Evolutionary conservation across 2,797 vertebrate species (phyloP).

Genomic region (Scarus forsteni): DNA sequence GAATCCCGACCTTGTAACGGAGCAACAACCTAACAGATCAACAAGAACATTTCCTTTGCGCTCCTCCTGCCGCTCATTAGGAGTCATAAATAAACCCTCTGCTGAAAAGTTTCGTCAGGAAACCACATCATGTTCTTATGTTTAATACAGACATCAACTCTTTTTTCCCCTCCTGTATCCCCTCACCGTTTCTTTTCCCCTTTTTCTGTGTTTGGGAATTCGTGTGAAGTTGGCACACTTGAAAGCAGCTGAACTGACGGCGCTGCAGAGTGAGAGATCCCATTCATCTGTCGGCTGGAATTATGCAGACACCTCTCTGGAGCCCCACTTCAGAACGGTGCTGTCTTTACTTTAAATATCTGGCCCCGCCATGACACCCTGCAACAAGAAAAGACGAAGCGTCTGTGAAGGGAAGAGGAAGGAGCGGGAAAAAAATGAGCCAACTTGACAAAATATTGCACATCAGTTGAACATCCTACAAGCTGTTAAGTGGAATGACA

Average conservation of each 20-base stretch:
- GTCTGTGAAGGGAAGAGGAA: slow-evolving; percentile 23
- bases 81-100: slow-evolving; percentile 54
- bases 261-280: slow-evolving; percentile 80
- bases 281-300: slow-evolving; percentile 83
- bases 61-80: slow-evolving; percentile 67
- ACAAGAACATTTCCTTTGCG: slow-evolving; percentile 40
- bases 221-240: slow-evolving; percentile 84
- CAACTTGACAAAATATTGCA: slow-evolving; percentile 53
- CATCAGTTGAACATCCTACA: slow-evolving; percentile 67
- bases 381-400: slow-evolving; percentile 58
- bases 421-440: slow-evolving; percentile 21
- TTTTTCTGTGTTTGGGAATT: slow-evolving; percentile 70
- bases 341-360: slow-evolving; percentile 85
- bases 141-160: slow-evolving; percentile 78
- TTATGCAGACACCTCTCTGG: slow-evolving; percentile 85
- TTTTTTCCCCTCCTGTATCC: slow-evolving; percentile 52
- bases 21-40: slow-evolving; percentile 50
- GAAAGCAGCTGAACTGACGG: slow-evolving; percentile 84
- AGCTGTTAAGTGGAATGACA: slow-evolving; percentile 66
- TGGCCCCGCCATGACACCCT: slow-evolving; percentile 83
- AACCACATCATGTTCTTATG: slow-evolving; percentile 58
- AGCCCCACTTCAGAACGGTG: slow-evolving; percentile 82
- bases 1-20: slow-evolving; percentile 43
- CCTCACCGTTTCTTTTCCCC: slow-evolving; percentile 17
- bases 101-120: slow-evolving; percentile 52